Evolutionary conservation across 2,113 vertebrate species (phyloP).

Genomic region (Baryphthengus martii): DNA sequence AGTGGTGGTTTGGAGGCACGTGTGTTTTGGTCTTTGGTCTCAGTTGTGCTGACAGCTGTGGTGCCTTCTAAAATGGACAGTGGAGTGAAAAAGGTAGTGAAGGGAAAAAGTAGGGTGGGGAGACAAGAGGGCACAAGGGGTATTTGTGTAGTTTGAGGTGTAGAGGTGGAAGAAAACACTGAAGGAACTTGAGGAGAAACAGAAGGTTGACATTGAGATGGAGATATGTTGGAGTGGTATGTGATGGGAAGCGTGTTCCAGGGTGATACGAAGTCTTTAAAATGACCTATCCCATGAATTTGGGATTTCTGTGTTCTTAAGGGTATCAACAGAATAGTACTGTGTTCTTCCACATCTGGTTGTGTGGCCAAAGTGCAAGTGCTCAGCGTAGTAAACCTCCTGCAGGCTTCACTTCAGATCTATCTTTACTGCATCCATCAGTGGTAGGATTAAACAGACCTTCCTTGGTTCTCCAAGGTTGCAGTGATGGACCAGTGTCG

Average conservation of each 20-base stretch:
- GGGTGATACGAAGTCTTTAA: background rate
- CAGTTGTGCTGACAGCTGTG: background rate
- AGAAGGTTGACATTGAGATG: background rate
- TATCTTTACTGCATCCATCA: background rate
- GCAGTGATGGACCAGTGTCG: background rate
- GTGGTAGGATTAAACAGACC: background rate
- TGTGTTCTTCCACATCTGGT: fast-evolving
- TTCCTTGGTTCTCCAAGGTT: background rate
- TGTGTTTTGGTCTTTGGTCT: background rate
- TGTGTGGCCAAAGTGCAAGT: background rate
- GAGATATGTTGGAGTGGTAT: background rate
- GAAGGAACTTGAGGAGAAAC: background rate
- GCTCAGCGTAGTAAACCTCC: background rate
- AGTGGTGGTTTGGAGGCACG: background rate
- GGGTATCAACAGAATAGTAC: background rate
- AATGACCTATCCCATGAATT: background rate
- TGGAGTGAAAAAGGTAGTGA: background rate
- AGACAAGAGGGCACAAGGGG: background rate
- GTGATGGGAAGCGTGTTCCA: background rate
- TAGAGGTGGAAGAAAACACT: background rate
- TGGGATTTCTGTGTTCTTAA: background rate
- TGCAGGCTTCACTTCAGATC: background rate
- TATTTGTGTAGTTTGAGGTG: background rate
- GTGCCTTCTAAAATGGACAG: background rate
- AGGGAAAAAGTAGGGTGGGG: background rate